Evolutionary conservation across 1,140 invertebrate species (phyloP), one percentile per base, ranked within the genome.

Genomic region (Dendrolimus punctatus): DNA sequence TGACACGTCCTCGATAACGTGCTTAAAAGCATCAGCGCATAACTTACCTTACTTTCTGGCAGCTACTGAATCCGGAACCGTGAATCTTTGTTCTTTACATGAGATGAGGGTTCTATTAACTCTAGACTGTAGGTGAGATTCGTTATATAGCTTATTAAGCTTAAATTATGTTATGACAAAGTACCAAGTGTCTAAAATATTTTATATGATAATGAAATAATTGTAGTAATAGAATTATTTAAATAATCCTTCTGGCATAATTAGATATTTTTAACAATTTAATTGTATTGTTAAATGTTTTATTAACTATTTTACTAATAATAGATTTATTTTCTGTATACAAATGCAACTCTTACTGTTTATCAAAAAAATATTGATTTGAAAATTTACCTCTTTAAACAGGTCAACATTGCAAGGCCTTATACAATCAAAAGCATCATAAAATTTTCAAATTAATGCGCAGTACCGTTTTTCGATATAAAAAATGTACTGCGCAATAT

Each of bases 41-140:
- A 51, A 52, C 1, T 23, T 77, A 36, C 73, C 77, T 0, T 73
- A 76, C 46, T 76, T 78, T 42, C 46, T 85, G 39, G 80, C 80
- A 39, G 74, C 71, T 47, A 80, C 77, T 1, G 79, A 82, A 10
- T 36, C 62, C 40, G 82, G 82, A 8, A 77, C 75, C 8, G 58
- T 85, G 23, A 65, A 73, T 46, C 46, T 85, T 6, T 85, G 77
- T 51, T 80, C 79, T 0, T 37, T 82, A 3, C 0, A 61, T 4
- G 71, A 79, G 5, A 55, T 55, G 7, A 78, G 78, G 51, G 82
- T 85, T 55, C 68, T 85, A 10, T 72, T 83, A 40, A 79, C 71
- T 4, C 40, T 85, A 58, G 80, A 85, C 58, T 73, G 73, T 50
- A 57, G 78, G 81, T 85, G 51, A 65, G 49, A 39, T n/a, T 54